phyloP scores from a whole-genome alignment of 2,888 invertebrate species.

The Pollenia griseotomentosa region DNA sequence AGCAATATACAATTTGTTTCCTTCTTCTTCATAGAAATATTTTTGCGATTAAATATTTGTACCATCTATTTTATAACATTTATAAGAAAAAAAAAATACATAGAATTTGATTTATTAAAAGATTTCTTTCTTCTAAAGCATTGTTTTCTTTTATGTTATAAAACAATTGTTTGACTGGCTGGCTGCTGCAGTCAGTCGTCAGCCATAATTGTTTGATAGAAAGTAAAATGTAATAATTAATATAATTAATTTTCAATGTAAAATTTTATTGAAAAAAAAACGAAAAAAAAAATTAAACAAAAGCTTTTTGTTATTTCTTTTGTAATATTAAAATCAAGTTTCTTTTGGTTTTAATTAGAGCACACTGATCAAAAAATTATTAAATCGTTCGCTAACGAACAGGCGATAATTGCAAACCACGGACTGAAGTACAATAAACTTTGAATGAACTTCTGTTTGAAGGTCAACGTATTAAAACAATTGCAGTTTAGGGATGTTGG shows the following conservation, averaged over 20 bases:
- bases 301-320: not conserved
- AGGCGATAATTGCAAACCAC: not conserved
- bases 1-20: slow-evolving; percentile 3
- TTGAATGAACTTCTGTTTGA: too few species aligned
- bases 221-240: slow-evolving; percentile 47
- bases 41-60: slow-evolving; percentile 38
- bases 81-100: not conserved
- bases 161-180: slow-evolving; percentile 15
- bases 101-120: slow-evolving; percentile 42
- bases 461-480: too few species aligned
- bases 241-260: slow-evolving; percentile 63
- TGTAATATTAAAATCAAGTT: slow-evolving; percentile 10
- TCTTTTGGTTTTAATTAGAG: slow-evolving; percentile 16
- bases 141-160: slow-evolving; percentile 20
- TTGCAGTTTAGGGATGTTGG: too few species aligned
- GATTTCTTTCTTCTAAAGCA: slow-evolving; percentile 23
- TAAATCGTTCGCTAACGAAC: slow-evolving; percentile 1
- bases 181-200: slow-evolving; percentile 7
- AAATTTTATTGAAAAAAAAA: not conserved
- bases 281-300: not conserved
- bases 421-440: not conserved
- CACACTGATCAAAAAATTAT: slow-evolving; percentile 7
- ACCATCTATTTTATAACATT: slow-evolving; percentile 42
- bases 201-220: slow-evolving; percentile 44
- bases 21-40: slow-evolving; percentile 26